These are phyloP conservation scores for Cosmorhoe ocellata DNA, from an alignment of 2,888 invertebrate genomes.

Conservation along the genomic window DNA sequence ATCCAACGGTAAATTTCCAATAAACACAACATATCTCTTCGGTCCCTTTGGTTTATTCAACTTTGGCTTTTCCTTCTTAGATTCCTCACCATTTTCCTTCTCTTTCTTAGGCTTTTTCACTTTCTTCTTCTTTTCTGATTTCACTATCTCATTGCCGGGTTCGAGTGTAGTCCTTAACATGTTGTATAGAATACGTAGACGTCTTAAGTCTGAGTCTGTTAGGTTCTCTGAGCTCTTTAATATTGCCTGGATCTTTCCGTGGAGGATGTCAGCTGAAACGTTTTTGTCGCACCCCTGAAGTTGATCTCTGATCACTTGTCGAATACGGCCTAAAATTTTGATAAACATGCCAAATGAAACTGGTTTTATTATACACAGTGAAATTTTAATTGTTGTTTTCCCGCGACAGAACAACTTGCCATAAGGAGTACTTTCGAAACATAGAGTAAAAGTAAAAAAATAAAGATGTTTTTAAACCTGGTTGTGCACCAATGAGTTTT, in stretches of 20 bases:
- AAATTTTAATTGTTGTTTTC: too few relatives aligned
- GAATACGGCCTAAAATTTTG: conserved; percentile 60
- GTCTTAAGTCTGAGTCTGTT: conserved; percentile 58
- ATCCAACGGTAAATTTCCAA: conserved; percentile 69
- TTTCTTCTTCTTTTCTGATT: conserved; percentile 20
- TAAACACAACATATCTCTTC: conserved; percentile 75
- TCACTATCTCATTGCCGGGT: conserved; percentile 20
- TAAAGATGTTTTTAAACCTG: too few relatives aligned
- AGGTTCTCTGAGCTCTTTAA: conserved; percentile 43
- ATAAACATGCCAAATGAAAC: too few relatives aligned
- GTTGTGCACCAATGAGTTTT: too few relatives aligned
- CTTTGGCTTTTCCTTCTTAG: conserved; percentile 29
- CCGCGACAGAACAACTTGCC: too few relatives aligned
- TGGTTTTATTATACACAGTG: too few relatives aligned
- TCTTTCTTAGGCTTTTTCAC: conserved; percentile 16
- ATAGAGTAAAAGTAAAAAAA: too few relatives aligned
- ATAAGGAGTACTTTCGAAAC: too few relatives aligned
- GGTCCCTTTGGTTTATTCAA: conserved; percentile 55
- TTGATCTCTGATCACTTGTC: conserved; percentile 55
- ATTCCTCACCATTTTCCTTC: conserved; percentile 21
- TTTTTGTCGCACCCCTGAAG: conserved; percentile 45
- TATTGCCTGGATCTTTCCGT: conserved; percentile 58
- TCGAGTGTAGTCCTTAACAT: conserved; percentile 54
- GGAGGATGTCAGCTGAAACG: conserved; percentile 55
- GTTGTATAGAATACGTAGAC: conserved; percentile 66